These are phyloP conservation scores for Lepidochrysops patricia DNA, from an alignment of 2,888 invertebrate genomes.

Conservation along the genomic window DNA sequence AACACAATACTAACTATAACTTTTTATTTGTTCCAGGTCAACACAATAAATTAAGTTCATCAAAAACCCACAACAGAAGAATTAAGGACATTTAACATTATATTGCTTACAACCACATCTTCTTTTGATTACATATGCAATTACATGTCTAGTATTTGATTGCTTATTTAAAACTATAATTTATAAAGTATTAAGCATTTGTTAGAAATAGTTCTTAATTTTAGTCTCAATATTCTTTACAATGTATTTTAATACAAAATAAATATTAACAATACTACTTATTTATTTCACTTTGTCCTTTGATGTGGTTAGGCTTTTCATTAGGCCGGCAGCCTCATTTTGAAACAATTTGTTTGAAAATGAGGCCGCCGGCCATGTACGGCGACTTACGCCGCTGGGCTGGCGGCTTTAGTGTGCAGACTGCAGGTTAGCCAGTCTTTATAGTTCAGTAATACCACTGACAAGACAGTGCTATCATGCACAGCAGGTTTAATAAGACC, in stretches of 20 bases:
- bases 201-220: conserved; percentile 2
- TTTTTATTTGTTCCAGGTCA: conserved; percentile 60
- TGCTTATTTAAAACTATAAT: conserved; percentile 10
- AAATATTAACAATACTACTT: conserved; percentile 15
- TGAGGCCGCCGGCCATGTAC: no score
- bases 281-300: no score
- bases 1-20: not conserved
- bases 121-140: not conserved
- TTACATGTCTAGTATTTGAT: conserved; percentile 7
- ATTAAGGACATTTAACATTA: not conserved
- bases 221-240: conserved; percentile 6
- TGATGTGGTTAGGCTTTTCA: no score
- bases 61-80: conserved; percentile 12
- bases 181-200: conserved; percentile 10
- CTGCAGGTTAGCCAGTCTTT: no score
- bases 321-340: no score
- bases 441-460: no score
- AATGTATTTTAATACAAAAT: conserved; percentile 15
- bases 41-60: conserved; percentile 57
- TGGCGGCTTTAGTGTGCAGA: no score
- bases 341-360: no score
- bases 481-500: no score
- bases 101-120: not conserved
- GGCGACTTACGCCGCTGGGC: no score
- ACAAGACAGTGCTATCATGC: no score